Percentiles rank a stretch among this genome's conserved stretches.
phyloP scores from a whole-genome alignment of 2,888 invertebrate genomes.

The Didymodactylos carnosus region DNA sequence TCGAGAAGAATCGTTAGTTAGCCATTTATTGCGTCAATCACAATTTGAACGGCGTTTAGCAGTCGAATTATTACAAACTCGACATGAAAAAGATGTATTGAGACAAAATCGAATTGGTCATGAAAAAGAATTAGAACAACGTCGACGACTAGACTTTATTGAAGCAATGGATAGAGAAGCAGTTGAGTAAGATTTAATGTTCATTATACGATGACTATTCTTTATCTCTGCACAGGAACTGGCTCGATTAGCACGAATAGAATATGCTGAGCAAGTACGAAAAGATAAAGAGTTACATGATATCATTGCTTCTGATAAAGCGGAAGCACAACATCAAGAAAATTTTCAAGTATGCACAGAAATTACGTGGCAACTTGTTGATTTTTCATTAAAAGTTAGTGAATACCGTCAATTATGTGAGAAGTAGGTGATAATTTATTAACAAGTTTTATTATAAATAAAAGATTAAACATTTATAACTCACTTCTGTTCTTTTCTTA shows the following conservation, averaged over 20 bases:
- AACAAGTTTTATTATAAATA: not conserved
- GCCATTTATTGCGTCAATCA: conserved; percentile 31
- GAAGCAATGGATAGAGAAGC: conserved; percentile 32
- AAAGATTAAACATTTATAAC: not conserved
- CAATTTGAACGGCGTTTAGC: conserved; percentile 33
- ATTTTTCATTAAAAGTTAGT: conserved; percentile 28
- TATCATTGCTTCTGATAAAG: conserved; percentile 27
- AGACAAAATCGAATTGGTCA: conserved; percentile 26
- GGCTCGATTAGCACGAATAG: conserved; percentile 25
- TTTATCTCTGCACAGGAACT: conserved; percentile 25
- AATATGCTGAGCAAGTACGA: conserved; percentile 27
- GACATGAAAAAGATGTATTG: conserved; percentile 33
- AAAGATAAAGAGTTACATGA: conserved; percentile 29
- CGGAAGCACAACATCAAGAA: conserved; percentile 24
- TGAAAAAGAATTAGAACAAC: conserved; percentile 29
- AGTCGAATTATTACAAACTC: conserved; percentile 30
- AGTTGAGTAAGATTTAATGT: conserved; percentile 19
- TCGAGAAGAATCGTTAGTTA: conserved; percentile 32
- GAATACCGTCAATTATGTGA: conserved; percentile 32
- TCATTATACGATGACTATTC: not conserved
- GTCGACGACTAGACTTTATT: conserved; percentile 29
- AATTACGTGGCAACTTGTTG: conserved; percentile 25
- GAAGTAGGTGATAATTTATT: conserved; percentile 20
- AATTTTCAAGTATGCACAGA: conserved; percentile 28
- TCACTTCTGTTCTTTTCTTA: not conserved